Conservation (phyloP, 2,797 vertebrate genomes). For the Linurgus olivaceus region DNA sequence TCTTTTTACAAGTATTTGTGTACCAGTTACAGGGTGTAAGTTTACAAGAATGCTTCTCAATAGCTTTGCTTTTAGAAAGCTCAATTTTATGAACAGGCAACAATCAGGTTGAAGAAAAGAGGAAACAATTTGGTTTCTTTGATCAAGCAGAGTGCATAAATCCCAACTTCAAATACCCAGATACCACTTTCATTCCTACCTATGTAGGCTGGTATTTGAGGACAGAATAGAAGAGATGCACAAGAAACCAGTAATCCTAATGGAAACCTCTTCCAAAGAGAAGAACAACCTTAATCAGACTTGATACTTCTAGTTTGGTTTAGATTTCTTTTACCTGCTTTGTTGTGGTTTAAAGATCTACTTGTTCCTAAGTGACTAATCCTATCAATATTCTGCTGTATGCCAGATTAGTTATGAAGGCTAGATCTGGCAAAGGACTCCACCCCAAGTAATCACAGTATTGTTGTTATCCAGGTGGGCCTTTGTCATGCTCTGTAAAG, state of each 20-base stretch:
- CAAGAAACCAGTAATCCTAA: neutral
- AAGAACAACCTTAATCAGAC: neutral
- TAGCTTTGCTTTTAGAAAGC: conserved; percentile 6
- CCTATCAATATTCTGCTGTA: neutral
- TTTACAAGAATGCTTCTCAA: neutral
- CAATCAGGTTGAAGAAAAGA: too few relatives aligned
- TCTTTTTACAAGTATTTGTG: neutral
- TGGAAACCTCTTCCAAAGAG: neutral
- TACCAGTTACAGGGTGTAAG: neutral
- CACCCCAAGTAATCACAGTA: neutral
- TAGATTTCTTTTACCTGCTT: neutral
- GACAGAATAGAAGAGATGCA: neutral
- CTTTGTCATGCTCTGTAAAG: neutral
- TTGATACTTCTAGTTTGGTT: neutral
- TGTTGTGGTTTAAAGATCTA: neutral
- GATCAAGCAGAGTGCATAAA: neutral
- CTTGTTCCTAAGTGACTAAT: neutral
- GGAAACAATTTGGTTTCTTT: neutral
- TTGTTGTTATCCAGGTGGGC: neutral
- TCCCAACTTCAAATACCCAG: neutral
- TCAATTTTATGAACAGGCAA: neutral
- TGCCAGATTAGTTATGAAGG: neutral
- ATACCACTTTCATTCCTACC: neutral
- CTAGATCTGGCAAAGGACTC: neutral
- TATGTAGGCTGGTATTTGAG: neutral